These are phyloP conservation scores for Aspiorhynchus laticeps DNA, from an alignment of 2,113 vertebrate genomes.

Conservation along the genomic window DNA sequence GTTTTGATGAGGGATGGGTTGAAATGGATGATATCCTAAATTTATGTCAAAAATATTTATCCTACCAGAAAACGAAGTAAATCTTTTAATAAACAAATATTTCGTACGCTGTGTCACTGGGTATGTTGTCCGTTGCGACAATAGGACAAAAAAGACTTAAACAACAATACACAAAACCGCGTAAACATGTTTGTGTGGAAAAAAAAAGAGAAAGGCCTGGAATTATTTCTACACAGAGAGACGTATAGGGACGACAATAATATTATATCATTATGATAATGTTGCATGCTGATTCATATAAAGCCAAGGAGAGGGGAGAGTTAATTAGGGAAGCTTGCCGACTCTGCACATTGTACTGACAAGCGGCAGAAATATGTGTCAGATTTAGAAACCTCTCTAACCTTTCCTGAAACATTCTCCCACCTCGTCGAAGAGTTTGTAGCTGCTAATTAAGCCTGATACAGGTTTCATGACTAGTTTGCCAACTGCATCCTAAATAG, in stretches of 20 bases:
- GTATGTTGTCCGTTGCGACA: not conserved
- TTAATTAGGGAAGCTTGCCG: constrained; percentile 75
- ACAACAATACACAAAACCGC: not conserved
- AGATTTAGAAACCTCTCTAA: constrained; percentile 71
- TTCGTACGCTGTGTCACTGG: not conserved
- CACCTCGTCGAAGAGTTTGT: constrained; percentile 62
- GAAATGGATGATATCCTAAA: no score
- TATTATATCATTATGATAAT: constrained; percentile 66
- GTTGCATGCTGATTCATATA: constrained; percentile 71
- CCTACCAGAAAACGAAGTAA: not conserved
- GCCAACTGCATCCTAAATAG: constrained; percentile 62
- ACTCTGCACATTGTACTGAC: constrained; percentile 73
- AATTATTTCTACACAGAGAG: constrained; percentile 51
- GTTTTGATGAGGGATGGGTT: not conserved
- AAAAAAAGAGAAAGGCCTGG: constrained; percentile 1
- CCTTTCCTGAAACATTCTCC: constrained; percentile 71
- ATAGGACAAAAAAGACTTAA: not conserved
- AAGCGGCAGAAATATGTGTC: constrained; percentile 69
- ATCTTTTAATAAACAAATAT: not conserved
- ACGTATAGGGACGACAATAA: constrained; percentile 65
- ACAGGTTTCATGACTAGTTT: constrained; percentile 60
- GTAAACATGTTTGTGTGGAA: not conserved
- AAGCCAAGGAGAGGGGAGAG: constrained; percentile 57
- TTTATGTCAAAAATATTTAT: no score
- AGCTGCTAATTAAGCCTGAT: constrained; percentile 72